phyloP scores from a whole-genome alignment of 2,888 invertebrate genomes.

The Itoplectis maculator region DNA sequence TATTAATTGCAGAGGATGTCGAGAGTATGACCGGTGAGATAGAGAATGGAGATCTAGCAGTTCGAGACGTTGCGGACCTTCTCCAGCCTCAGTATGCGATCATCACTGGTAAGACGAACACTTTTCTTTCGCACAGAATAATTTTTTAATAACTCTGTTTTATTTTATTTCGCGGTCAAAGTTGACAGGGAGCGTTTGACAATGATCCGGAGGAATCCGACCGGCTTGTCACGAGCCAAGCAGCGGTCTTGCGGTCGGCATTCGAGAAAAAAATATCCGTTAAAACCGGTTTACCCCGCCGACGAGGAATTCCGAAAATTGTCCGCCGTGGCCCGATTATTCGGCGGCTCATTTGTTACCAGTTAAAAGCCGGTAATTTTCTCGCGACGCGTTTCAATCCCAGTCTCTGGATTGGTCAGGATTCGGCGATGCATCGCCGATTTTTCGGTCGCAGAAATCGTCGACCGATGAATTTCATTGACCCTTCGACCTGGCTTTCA shows the following conservation, averaged over 20 bases:
- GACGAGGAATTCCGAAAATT: conserved; percentile 56
- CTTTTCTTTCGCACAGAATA: background rate
- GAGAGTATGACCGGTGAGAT: conserved; percentile 85
- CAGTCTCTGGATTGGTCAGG: background rate
- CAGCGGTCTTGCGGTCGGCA: conserved; percentile 45
- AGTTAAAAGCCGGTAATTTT: conserved; percentile 31
- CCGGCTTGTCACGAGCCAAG: conserved; percentile 27
- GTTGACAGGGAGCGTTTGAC: background rate
- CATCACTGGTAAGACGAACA: conserved; percentile 88
- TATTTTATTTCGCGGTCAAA: conserved; percentile 5
- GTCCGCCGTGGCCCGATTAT: conserved; percentile 58
- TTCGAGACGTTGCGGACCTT: conserved; percentile 93
- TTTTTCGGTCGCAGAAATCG: background rate
- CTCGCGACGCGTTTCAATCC: background rate
- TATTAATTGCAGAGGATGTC: conserved; percentile 82
- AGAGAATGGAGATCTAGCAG: conserved; percentile 88
- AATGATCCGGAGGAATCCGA: conserved; percentile 2
- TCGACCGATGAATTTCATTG: conserved; percentile 29
- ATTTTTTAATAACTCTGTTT: conserved; percentile 18
- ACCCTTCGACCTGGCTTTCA: background rate
- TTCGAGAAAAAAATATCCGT: conserved; percentile 65
- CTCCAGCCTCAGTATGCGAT: conserved; percentile 95
- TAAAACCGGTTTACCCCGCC: conserved; percentile 70
- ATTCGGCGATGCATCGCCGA: background rate
- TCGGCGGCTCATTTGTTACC: conserved; percentile 45